Conservation (phyloP, 2,888 invertebrate genomes). For the Sinohyriopsis cumingii region DNA sequence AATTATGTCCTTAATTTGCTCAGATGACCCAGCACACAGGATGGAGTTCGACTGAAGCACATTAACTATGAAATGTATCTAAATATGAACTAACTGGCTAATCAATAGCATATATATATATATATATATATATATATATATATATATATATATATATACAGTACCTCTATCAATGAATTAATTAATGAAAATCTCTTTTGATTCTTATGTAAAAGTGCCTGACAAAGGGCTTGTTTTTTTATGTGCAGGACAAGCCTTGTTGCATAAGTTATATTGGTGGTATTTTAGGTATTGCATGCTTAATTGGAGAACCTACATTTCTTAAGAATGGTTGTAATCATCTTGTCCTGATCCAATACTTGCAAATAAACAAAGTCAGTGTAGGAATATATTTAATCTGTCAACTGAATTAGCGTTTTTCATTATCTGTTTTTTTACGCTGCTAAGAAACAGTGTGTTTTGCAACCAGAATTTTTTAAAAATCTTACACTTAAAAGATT, state of each 20-base stretch:
- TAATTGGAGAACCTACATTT: slow-evolving; percentile 1
- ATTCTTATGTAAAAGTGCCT: background rate
- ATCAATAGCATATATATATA: background rate
- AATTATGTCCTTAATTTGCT: background rate
- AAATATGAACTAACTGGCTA: slow-evolving; percentile 1
- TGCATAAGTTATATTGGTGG: slow-evolving; percentile 3
- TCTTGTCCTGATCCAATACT: slow-evolving; percentile 5
- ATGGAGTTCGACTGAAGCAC: background rate
- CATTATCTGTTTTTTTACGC: too few species aligned
- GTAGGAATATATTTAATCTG: slow-evolving; percentile 4
- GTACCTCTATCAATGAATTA: background rate
- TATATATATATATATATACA: too few species aligned
- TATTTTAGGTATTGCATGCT: background rate
- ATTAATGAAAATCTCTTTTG: background rate
- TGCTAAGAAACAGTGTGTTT: too few species aligned
- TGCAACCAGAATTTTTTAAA: too few species aligned
- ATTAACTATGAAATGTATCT: slow-evolving; percentile 2
- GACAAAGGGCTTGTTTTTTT: slow-evolving; percentile 3
- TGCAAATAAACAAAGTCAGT: slow-evolving; percentile 3
- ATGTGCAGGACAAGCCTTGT: background rate
- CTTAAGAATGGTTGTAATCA: slow-evolving; percentile 6
- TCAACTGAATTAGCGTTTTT: background rate
- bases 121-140: too few species aligned
- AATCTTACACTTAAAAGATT: too few species aligned
- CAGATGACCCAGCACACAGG: background rate